Percentiles rank a stretch among this genome's conserved stretches.
phyloP scores from a whole-genome alignment of 2,888 invertebrate species.

The Philaethria dido region DNA sequence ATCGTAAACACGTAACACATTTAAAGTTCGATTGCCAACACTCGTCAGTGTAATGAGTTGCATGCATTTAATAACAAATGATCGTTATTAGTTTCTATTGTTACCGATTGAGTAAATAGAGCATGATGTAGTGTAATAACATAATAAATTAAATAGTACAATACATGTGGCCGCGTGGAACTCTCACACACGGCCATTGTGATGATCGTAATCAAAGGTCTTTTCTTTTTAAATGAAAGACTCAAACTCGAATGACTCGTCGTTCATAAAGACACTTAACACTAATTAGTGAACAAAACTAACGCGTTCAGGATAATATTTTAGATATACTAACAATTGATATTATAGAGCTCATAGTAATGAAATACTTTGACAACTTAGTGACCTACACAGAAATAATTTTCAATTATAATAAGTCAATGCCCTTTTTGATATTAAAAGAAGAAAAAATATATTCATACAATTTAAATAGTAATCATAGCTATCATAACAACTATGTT shows the following conservation, averaged over 20 bases:
- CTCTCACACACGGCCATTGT: conserved; percentile 76
- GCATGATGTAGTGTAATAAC: conserved; percentile 71
- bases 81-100: conserved; percentile 79
- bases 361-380: not conserved
- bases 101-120: conserved; percentile 75
- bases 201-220: conserved; percentile 71
- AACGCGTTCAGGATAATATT: conserved; percentile 24
- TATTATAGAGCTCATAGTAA: not conserved
- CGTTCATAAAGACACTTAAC: conserved; percentile 64
- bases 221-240: conserved; percentile 67
- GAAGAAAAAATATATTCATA: conserved; percentile 21
- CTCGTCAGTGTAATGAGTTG: conserved; percentile 64
- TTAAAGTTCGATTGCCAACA: conserved; percentile 52
- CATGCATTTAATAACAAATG: conserved; percentile 72
- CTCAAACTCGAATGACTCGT: conserved; percentile 60
- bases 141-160: conserved; percentile 72
- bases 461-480: conserved; percentile 32
- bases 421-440: not conserved
- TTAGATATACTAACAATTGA: not conserved
- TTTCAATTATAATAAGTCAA: not conserved
- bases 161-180: conserved; percentile 58
- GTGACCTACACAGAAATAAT: not conserved
- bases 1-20: conserved; percentile 56
- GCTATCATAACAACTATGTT: conserved; percentile 29
- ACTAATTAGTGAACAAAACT: conserved; percentile 53